Evolutionary conservation across 2,797 vertebrate species (phyloP), one percentile per base, ranked within the genome.

Genomic region (Labeo calbasu): DNA sequence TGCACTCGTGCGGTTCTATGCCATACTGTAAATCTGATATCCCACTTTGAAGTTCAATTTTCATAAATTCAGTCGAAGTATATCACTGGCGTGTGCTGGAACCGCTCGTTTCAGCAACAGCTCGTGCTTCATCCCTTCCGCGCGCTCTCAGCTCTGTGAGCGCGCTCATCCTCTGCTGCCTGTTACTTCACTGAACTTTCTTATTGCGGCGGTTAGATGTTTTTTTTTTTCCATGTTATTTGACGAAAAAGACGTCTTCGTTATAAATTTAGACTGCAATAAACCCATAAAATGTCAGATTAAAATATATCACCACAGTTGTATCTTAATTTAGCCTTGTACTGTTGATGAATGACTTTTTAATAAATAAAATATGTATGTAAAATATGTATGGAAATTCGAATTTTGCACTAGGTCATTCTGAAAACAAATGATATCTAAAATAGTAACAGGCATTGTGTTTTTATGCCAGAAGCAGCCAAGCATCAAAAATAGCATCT

Each of bases 71-170:
- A 59, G 36, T 71, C 6, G 2, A 72, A 81, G 25, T 72, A 21
- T 48, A 61, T 61, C 53, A n/a, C 17, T 2, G 13, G 13, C 25
- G 15, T 46, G 51, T 14, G 6, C 25, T 40, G 10, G 21, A 8
- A 25, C 8, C 8, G 28, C 11, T 25, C 23, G 63, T 2, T 53
- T 48, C 11, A 13, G 28, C 63, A 66, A 65, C 43, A 66, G 77
- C 43, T 46, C 43, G 46, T 21, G 77, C 61, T 9, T 36, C 59
- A 6, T 21, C 23, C 55, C 57, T 48, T 14, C 43, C 15, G 61
- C 77, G 79, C 53, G 80, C 70, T 46, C 70, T 36, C 72, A 21
- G 70, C 57, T 73, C 43, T 17, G 55, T 75, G 80, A 21, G 25
- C 79, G 69, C 69, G 69, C 55, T 50, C 36, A 36, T 36, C 14